A percentile compares a stretch with the other conserved stretches of the same genome.
These are phyloP conservation scores for Sebastes vulpes DNA, from an alignment of 2,797 vertebrate genomes.

Conservation along the genomic window DNA sequence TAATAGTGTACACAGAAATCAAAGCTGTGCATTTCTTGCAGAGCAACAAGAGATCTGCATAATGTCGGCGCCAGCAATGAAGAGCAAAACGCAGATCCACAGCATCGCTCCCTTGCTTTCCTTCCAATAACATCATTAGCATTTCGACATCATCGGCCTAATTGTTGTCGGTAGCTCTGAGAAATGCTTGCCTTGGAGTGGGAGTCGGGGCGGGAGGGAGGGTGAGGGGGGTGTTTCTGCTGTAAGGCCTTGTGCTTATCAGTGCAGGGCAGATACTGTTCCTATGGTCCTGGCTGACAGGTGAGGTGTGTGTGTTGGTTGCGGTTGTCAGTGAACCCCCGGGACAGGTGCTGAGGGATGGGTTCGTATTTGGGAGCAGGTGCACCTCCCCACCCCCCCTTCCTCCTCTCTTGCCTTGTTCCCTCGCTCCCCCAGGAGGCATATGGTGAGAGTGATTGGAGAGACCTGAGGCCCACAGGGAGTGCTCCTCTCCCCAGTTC, in stretches of 20 bases:
- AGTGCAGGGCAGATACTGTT: conserved; percentile 72
- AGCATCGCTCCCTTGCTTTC: conserved; percentile 20
- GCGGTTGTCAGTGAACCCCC: conserved; percentile 60
- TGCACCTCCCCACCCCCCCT: conserved; percentile 53
- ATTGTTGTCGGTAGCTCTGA: conserved; percentile 66
- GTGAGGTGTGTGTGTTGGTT: conserved; percentile 59
- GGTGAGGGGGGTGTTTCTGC: conserved; percentile 15
- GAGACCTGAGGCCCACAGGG: conserved; percentile 68
- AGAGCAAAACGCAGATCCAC: conserved; percentile 37
- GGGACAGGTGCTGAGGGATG: conserved; percentile 78
- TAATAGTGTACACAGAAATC: conserved; percentile 60
- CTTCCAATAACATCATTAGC: conserved; percentile 66
- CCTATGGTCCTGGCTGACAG: conserved; percentile 68
- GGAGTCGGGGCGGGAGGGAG: conserved; percentile 16
- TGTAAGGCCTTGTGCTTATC: conserved; percentile 77
- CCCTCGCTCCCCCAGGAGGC: conserved; percentile 73
- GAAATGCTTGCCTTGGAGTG: conserved; percentile 48
- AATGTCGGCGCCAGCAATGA: conserved; percentile 51
- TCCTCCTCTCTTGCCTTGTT: conserved; percentile 51
- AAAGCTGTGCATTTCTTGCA: conserved; percentile 43
- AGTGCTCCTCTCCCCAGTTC: conserved; percentile 74
- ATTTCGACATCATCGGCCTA: conserved; percentile 69
- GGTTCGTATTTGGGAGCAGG: conserved; percentile 75
- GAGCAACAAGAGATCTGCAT: conserved; percentile 55
- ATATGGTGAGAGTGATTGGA: conserved; percentile 82